These are phyloP conservation scores for Ptychoptera albimana DNA, from an alignment of 2,888 invertebrate genomes.

Conservation along the genomic window DNA sequence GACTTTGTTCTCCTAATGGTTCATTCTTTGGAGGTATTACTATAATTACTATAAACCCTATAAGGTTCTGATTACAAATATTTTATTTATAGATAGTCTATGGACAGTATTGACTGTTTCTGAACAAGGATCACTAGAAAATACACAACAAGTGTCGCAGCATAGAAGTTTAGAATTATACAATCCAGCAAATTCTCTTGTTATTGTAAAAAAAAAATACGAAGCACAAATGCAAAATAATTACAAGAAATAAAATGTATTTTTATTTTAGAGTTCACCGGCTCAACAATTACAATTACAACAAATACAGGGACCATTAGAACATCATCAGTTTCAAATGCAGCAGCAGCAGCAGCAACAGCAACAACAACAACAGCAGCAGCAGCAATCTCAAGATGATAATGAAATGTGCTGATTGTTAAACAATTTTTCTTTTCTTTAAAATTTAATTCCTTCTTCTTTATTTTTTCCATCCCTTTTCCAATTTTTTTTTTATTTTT, in stretches of 20 bases:
- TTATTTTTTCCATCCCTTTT: no score
- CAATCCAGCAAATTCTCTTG: no score
- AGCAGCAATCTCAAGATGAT: background rate
- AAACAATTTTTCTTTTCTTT: no score
- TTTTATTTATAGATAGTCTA: constrained; percentile 1
- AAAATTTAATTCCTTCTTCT: no score
- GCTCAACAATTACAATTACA: background rate
- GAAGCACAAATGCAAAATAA: no score
- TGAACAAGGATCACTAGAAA: constrained; percentile 61
- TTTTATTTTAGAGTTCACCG: background rate
- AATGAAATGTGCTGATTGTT: constrained; percentile 3
- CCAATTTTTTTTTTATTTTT: no score
- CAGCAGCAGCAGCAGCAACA: background rate
- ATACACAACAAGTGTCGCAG: constrained; percentile 52
- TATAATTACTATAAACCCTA: no score
- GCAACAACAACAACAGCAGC: background rate
- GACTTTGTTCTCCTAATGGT: constrained; percentile 73
- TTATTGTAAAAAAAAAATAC: no score
- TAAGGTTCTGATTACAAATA: background rate
- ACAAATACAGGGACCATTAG: background rate
- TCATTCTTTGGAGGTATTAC: constrained; percentile 84
- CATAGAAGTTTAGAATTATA: background rate
- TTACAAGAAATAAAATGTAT: no score
- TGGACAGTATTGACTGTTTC: constrained; percentile 58
- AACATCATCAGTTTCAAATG: background rate